Evolutionary conservation across 2,888 invertebrate genomes (phyloP).

Genomic region (Caenorhabditis panamensis): DNA sequence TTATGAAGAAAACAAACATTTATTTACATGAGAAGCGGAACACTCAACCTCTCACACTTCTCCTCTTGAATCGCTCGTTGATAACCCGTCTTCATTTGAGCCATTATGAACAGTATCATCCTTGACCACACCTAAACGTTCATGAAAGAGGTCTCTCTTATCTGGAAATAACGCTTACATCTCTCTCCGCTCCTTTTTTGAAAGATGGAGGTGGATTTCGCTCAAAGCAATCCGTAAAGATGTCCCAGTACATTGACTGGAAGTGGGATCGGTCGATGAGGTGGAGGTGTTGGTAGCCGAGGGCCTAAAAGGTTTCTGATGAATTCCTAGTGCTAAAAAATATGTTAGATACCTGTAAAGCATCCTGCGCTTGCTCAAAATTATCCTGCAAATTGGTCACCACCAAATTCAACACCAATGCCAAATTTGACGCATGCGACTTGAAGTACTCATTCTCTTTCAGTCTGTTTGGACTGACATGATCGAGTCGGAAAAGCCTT

Average conservation of each 20-base stretch:
- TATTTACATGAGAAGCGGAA: conserved; percentile 53
- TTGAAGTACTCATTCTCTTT: conserved; percentile 72
- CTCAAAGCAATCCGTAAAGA: conserved; percentile 74
- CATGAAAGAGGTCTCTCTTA: background rate
- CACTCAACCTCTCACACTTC: conserved; percentile 56
- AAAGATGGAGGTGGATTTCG: conserved; percentile 70
- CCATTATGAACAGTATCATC: conserved; percentile 73
- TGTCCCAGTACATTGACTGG: conserved; percentile 73
- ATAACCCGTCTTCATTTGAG: conserved; percentile 74
- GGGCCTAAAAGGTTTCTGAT: no score
- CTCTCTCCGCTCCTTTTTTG: conserved; percentile 61
- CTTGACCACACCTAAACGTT: conserved; percentile 68
- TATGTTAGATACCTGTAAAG: conserved; percentile 60
- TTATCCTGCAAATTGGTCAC: conserved; percentile 71
- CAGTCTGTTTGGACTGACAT: conserved; percentile 58
- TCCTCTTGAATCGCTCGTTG: conserved; percentile 63
- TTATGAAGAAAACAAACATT: conserved; percentile 14
- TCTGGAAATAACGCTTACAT: conserved; percentile 37
- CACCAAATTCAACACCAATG: conserved; percentile 70
- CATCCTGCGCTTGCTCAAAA: conserved; percentile 70
- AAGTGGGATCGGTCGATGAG: conserved; percentile 62
- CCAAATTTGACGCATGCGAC: conserved; percentile 70
- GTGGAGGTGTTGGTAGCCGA: conserved; percentile 69
- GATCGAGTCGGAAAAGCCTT: conserved; percentile 65
- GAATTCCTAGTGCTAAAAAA: no score